A percentile compares a stretch with the other conserved stretches of the same genome.
These are phyloP conservation scores for Rhizomys pruinosus DNA, from an alignment of 2,113 vertebrate species.

Conservation along the genomic window DNA sequence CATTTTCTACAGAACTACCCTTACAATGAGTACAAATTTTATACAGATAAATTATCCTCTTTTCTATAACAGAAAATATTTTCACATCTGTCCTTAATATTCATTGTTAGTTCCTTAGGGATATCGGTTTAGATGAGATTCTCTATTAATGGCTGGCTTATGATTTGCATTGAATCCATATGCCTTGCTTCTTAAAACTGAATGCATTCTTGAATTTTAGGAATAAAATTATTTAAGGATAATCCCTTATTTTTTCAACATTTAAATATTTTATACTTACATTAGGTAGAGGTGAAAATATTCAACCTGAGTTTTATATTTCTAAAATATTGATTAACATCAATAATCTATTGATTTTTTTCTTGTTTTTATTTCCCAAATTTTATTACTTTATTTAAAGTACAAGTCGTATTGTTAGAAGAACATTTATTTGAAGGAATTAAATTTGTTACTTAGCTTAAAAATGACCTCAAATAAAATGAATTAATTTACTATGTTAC, in stretches of 20 bases:
- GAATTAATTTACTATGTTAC: neutral
- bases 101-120: neutral
- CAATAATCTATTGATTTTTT: neutral
- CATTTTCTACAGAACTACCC: neutral
- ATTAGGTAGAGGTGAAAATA: neutral
- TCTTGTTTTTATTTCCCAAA: neutral
- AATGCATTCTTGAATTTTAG: neutral
- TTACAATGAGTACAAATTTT: neutral
- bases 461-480: neutral
- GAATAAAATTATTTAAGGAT: neutral
- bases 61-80: neutral
- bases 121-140: neutral
- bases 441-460: neutral
- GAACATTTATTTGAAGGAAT: neutral
- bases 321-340: neutral
- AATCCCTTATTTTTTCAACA: neutral
- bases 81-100: neutral
- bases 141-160: slow-evolving; percentile 5
- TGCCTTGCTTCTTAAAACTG: neutral
- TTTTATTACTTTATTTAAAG: neutral
- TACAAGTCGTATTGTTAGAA: neutral
- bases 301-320: neutral
- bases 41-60: neutral
- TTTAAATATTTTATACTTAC: neutral
- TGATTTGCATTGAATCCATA: neutral